phyloP scores from a whole-genome alignment of 2,797 vertebrate genomes.

The Lithobates pipiens region DNA sequence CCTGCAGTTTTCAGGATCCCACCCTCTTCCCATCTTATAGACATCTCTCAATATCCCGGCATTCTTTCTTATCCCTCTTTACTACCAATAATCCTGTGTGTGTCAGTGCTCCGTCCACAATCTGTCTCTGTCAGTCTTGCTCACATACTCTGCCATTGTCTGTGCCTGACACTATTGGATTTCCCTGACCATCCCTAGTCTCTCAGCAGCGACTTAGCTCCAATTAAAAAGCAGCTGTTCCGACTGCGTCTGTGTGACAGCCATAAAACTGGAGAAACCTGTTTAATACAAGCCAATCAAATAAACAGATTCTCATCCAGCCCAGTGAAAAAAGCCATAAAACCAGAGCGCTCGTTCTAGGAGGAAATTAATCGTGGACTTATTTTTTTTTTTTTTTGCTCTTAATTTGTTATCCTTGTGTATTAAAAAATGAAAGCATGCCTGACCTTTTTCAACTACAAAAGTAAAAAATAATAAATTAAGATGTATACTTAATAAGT shows the following conservation, averaged over 20 bases:
- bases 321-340: slow-evolving; percentile 22
- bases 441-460: neutral
- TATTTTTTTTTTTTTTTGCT: neutral
- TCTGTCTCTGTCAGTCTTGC: slow-evolving; percentile 56
- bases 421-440: slow-evolving; percentile 1
- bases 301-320: slow-evolving; percentile 40
- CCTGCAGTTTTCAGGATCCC: neutral
- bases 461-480: neutral
- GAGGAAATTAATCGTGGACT: neutral
- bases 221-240: slow-evolving; percentile 55
- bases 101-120: slow-evolving; percentile 40
- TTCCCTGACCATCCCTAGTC: slow-evolving; percentile 16
- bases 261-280: slow-evolving; percentile 42
- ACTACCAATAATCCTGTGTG: slow-evolving; percentile 44
- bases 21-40: neutral
- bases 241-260: slow-evolving; percentile 30
- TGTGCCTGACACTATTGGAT: slow-evolving; percentile 47
- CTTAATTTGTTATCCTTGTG: neutral
- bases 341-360: neutral
- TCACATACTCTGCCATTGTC: slow-evolving; percentile 46
- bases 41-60: slow-evolving; percentile 1
- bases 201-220: slow-evolving; percentile 43
- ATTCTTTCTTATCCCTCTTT: slow-evolving; percentile 32
- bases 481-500: too few relatives aligned
- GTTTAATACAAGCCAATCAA: slow-evolving; percentile 42